Base-by-base conservation (phyloP, 1,140 invertebrate genomes). In the Arctopsyche grandis region DNA sequence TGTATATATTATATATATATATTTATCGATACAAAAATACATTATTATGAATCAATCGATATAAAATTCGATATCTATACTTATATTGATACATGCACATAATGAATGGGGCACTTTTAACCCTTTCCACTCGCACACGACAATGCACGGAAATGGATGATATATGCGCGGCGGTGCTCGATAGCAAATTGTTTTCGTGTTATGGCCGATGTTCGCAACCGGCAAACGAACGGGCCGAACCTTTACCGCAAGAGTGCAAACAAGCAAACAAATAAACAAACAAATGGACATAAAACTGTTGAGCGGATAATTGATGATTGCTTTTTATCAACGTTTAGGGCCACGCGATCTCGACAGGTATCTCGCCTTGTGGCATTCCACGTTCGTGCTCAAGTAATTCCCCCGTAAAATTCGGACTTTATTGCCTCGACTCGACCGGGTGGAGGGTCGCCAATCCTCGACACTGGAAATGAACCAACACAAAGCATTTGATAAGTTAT, bases 131-230 rank as follows among this genome's bases (percentile, higher is more conserved):
- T 52, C 48, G 12, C 12, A 12, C 44, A 52, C 48, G 48, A 52
- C 48, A 52, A 52, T 52, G 48, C 48, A 16, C 48, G 48, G 48
- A 52, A 52, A 52, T 52, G 12, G 48, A 52, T 16, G 48, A 52
- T 52, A 52, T 52, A 52, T 52, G 10, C 48, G 16, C 48, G 48
- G 3, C 12, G 19, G 10, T 10, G 60, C 19, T 1, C 10, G 60
- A 0, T 22, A 66, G 24, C 60, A 66, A 26, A 66, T 66, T 66
- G 60, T 66, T 66, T 26, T 66, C 60, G 60, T 66, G 60, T 66
- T 66, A 66, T 12, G 24, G 19, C n/a, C 60, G 24, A 21, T 66
- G 60, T 66, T 26, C 19, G 60, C 19, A 21, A 21, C 19, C 60
- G 60, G 16, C 48, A 12, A 52, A 52, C 48, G 48, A 52, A 52